Base-by-base conservation (phyloP, 2,888 invertebrate species). In the Dolichopus griseipennis region DNA sequence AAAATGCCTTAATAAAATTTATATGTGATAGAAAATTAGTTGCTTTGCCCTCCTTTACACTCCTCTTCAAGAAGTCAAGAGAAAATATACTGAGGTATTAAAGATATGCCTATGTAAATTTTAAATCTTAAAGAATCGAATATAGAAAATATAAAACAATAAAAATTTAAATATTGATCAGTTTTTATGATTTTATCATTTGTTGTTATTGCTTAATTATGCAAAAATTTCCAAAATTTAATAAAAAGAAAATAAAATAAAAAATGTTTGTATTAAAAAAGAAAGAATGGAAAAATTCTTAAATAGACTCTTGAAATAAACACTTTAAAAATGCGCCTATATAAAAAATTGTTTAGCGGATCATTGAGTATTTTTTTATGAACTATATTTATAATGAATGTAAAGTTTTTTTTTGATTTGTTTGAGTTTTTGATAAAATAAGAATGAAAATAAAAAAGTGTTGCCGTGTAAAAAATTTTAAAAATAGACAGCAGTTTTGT, bases 101-200 rank as follows among this genome's bases (percentile, higher is more conserved):
- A n/a, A n/a, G n/a, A n/a, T n/a, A n/a, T n/a, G n/a, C n/a, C n/a
- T n/a, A n/a, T n/a, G n/a, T n/a, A n/a, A n/a, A n/a, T 41, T 41
- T 41, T 27, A 27, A 27, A 27, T 27, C 27, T 27, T 27, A 27
- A 27, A 27, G 27, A 27, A 27, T 27, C 27, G 27, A 27, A 27
- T 41, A 41, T 41, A 41, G 15, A 15, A 41, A 41, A 41, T n/a
- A 52, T 52, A 52, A 52, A 37, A 27, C 41, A 52, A 52, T 52
- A 52, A 52, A 52, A 52, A 52, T 52, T 52, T 52, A 18, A 52
- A 52, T 52, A 52, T 52, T 52, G 52, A 52, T 52, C 52, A 52
- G 3, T 18, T 52, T 41, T 52, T 52, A 52, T 52, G 52, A 52
- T 52, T 52, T 52, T 52, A 52, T 52, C 52, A 52, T 52, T 52